Conservation (phyloP, 2,113 vertebrate species). For the Pandion haliaetus region DNA sequence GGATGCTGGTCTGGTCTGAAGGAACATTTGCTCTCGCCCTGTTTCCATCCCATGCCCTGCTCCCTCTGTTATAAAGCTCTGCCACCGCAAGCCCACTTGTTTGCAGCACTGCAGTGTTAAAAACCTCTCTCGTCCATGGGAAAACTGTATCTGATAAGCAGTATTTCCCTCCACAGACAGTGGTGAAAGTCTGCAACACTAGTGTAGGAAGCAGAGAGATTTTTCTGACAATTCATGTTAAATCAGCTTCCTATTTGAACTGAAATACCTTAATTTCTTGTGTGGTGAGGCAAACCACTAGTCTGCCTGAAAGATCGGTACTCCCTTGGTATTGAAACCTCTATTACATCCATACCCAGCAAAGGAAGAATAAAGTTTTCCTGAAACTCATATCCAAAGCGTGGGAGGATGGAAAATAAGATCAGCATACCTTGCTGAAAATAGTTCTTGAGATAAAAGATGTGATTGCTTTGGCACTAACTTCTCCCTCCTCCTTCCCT, state of each 20-base stretch:
- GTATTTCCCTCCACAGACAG: not conserved
- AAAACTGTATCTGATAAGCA: not conserved
- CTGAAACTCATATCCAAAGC: not conserved
- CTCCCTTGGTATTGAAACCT: not conserved
- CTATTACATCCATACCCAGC: not conserved
- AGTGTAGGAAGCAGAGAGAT: not conserved
- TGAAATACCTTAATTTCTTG: not conserved
- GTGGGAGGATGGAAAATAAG: slow-evolving; percentile 20
- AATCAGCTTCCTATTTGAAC: not conserved
- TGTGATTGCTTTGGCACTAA: slow-evolving; percentile 9
- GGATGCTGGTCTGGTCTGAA: not conserved
- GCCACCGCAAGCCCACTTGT: not conserved
- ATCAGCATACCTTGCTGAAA: slow-evolving; percentile 9
- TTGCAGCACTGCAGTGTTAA: not conserved
- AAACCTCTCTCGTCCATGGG: not conserved
- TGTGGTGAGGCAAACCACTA: not conserved
- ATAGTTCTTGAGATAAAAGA: slow-evolving; percentile 28
- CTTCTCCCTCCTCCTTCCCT: not conserved
- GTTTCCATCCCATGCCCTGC: not conserved
- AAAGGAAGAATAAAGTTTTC: not conserved
- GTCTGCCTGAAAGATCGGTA: not conserved
- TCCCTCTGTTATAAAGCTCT: not conserved
- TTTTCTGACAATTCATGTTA: not conserved
- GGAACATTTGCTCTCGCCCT: fast-evolving
- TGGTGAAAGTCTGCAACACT: not conserved